Evolutionary conservation across 2,797 vertebrate genomes (phyloP), one percentile per base, ranked within the genome.

Genomic region (Lophius americanus): DNA sequence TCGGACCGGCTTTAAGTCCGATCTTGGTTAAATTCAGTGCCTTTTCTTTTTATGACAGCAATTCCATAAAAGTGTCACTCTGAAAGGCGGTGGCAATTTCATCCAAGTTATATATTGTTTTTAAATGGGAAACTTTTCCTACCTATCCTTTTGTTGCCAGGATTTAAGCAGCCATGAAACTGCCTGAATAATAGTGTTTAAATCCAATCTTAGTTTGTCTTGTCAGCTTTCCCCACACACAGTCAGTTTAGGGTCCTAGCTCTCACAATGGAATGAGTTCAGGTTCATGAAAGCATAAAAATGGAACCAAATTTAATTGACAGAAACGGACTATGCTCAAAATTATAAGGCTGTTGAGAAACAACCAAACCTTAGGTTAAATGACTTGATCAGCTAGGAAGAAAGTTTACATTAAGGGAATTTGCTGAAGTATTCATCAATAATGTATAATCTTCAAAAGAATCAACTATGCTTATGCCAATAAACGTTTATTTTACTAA

Each of bases 101-200:
- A 91, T 92, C 89, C 87, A 87, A 92, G 92, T 95, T 95, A 97
- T 96, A 96, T 95, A 96, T 95, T 92, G 94, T 94, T 94, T 93
- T 92, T 94, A 96, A 94, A 93, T 91, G 77, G 89, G 92, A 84
- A 78, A 59, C 89, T 83, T 92, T 91, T 85, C 66, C 82, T 87
- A 88, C 79, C 67, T 85, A 84, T 87, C 70, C 80, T 75, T 94
- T 91, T 92, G 87, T 92, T 86, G 92, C 86, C 55, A 79, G 75
- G 83, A 89, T 91, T 94, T 96, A 97, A 98, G 95, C 95, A 96
- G 94, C 95, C 95, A 95, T 97, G 96, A 98, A 98, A 98, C 97
- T 96, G 95, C 93, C 92, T 94, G 94, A 95, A 95, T 97, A 96
- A 97, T 95, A 93, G 93, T 91, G 93, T 95, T 97, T 96, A 95